phyloP scores from a whole-genome alignment of 2,113 vertebrate genomes.

The Empidonax traillii region DNA sequence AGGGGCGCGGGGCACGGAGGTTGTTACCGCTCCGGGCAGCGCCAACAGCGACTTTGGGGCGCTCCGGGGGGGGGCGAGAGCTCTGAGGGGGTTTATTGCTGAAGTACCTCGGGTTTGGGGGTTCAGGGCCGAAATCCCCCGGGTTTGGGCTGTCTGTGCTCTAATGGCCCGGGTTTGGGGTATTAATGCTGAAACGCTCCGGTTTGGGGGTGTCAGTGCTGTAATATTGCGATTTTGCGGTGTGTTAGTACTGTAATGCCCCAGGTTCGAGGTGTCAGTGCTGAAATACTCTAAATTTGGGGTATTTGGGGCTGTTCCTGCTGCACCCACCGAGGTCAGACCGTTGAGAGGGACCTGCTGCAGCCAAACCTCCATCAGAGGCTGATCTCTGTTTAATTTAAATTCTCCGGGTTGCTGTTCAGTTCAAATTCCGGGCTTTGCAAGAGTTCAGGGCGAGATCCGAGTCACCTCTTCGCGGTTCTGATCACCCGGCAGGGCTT shows the following conservation, averaged over 20 bases:
- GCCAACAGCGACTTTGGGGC: background rate
- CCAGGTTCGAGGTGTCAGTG: background rate
- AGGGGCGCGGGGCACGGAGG: background rate
- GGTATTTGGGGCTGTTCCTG: rapidly evolving
- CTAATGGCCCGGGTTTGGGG: too few relatives aligned
- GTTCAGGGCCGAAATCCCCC: too few relatives aligned
- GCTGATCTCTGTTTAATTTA: rapidly evolving
- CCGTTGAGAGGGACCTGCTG: background rate
- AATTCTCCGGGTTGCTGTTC: rapidly evolving
- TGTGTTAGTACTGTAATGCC: background rate
- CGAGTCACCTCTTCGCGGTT: rapidly evolving
- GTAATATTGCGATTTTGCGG: background rate
- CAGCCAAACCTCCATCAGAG: rapidly evolving
- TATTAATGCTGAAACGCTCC: rapidly evolving
- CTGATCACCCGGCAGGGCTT: rapidly evolving
- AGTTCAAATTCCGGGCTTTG: rapidly evolving
- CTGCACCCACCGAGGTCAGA: background rate
- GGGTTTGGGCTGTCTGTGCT: background rate
- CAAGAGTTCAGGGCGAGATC: rapidly evolving
- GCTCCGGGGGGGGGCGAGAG: background rate
- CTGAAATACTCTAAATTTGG: rapidly evolving
- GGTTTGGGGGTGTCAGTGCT: background rate
- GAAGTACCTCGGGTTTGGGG: too few relatives aligned
- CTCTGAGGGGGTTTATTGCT: background rate
- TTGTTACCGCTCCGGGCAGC: too few relatives aligned